These are phyloP conservation scores for Phalanger gymnotis DNA, from an alignment of 2,797 vertebrate species.

Conservation along the genomic window DNA sequence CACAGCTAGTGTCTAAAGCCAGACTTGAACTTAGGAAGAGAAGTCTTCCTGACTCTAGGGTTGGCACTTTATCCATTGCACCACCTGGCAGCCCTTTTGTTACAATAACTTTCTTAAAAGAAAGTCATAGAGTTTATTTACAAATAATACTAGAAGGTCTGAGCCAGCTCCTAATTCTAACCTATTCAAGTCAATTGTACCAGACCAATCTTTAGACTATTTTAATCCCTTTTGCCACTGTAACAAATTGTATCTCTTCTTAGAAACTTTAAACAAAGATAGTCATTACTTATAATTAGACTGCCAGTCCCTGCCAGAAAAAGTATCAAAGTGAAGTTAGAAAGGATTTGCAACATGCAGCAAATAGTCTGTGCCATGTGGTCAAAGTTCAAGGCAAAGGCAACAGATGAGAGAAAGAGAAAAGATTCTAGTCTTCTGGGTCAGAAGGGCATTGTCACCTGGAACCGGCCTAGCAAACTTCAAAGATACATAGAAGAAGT, in stretches of 20 bases:
- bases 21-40: background rate
- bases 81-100: background rate
- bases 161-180: background rate
- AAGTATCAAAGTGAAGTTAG: background rate
- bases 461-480: background rate
- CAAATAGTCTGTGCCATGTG: background rate
- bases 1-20: background rate
- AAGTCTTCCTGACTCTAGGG: background rate
- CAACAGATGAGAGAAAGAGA: background rate
- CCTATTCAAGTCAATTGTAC: background rate
- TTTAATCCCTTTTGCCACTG: background rate
- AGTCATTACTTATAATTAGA: background rate
- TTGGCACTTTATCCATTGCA: background rate
- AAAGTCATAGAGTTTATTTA: background rate
- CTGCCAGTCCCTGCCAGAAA: background rate
- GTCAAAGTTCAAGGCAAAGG: background rate
- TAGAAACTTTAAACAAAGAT: background rate
- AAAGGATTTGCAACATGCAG: background rate
- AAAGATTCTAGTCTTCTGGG: background rate
- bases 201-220: background rate
- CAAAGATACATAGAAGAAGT: background rate
- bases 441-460: background rate
- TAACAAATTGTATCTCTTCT: background rate
- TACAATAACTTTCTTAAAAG: background rate
- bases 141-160: background rate